Percentiles rank a stretch among this genome's conserved stretches.
phyloP scores from a whole-genome alignment of 2,113 vertebrate species.

The Tragelaphus imberbis region DNA sequence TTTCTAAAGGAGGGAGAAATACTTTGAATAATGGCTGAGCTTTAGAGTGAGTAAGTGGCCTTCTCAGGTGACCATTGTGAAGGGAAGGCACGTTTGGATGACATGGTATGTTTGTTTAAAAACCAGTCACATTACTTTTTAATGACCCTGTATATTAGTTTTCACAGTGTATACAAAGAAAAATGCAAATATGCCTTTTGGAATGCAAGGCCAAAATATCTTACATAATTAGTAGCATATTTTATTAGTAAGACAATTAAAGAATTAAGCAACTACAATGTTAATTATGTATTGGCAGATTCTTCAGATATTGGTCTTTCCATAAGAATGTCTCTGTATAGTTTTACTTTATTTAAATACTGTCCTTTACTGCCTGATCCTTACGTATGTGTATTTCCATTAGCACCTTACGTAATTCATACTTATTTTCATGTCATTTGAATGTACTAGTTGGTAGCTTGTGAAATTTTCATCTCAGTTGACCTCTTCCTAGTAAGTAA shows the following conservation, averaged over 20 bases:
- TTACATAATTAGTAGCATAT: constrained; percentile 56
- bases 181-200: constrained; percentile 51
- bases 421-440: constrained; percentile 19
- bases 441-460: not conserved
- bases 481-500: constrained; percentile 23
- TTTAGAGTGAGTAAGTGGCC: not conserved
- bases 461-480: constrained; percentile 26
- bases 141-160: constrained; percentile 43
- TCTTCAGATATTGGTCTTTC: not conserved
- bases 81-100: not conserved
- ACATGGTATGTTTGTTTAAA: constrained; percentile 42
- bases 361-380: not conserved
- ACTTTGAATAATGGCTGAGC: not conserved
- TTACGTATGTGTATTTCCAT: not conserved
- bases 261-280: not conserved
- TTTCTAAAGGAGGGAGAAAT: not conserved
- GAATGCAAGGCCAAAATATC: constrained; percentile 42
- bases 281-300: constrained; percentile 35
- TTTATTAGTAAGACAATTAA: constrained; percentile 56
- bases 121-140: constrained; percentile 55
- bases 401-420: not conserved
- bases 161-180: constrained; percentile 46
- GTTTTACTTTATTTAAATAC: constrained; percentile 25
- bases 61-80: not conserved
- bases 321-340: not conserved